A percentile compares a stretch with the other conserved stretches of the same genome.
These are phyloP conservation scores for Epicauta chinensis DNA, from an alignment of 1,140 invertebrate species.

Conservation along the genomic window DNA sequence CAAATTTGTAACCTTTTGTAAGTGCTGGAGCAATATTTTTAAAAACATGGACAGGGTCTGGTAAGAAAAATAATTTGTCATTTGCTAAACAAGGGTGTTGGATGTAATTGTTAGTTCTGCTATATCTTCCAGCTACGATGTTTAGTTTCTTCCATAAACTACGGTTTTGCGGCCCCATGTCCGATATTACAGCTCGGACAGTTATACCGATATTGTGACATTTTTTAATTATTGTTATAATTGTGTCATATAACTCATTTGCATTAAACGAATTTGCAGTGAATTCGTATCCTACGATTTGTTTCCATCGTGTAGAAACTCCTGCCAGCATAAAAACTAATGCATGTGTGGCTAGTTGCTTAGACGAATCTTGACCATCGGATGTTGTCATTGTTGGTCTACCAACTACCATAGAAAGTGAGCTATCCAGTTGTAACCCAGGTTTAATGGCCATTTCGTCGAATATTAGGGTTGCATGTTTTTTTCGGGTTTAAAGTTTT, in stretches of 20 bases:
- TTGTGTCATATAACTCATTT: too few species aligned
- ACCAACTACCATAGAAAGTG: not conserved
- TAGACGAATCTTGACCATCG: not conserved
- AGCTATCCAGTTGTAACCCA: not conserved
- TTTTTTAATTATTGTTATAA: too few species aligned
- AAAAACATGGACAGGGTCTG: slow-evolving; percentile 1
- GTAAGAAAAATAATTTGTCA: slow-evolving; percentile 6
- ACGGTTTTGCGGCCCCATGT: not conserved
- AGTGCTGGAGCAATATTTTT: slow-evolving; percentile 2
- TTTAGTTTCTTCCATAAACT: not conserved
- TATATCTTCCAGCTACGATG: not conserved
- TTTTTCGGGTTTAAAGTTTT: not conserved
- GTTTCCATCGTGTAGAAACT: not conserved
- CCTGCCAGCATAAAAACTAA: not conserved
- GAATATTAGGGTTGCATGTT: not conserved
- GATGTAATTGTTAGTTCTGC: slow-evolving; percentile 2
- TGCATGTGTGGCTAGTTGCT: not conserved
- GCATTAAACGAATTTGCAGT: too few species aligned
- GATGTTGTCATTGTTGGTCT: not conserved
- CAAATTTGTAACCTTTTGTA: slow-evolving; percentile 1
- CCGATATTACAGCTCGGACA: not conserved
- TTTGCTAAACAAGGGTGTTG: slow-evolving; percentile 1
- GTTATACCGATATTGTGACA: slow-evolving; percentile 1
- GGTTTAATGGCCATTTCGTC: not conserved
- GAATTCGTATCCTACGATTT: too few species aligned